Conservation (phyloP, 2,888 invertebrate species). For the Callimorpha dominula region DNA sequence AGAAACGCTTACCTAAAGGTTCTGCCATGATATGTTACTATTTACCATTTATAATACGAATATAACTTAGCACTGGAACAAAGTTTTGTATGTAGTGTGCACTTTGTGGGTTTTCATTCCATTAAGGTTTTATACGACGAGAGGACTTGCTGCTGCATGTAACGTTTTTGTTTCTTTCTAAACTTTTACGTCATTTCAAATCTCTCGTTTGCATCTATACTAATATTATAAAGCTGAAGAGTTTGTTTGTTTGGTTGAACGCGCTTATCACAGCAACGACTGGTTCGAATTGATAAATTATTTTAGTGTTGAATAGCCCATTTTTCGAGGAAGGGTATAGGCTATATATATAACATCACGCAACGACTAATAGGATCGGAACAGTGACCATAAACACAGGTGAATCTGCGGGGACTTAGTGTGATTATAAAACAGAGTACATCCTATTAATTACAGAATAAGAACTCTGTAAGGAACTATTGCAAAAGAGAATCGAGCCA, state of each 20-base stretch:
- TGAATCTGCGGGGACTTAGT: no score
- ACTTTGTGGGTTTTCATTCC: not conserved
- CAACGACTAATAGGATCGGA: no score
- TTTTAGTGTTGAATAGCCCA: no score
- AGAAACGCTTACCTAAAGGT: constrained; percentile 66
- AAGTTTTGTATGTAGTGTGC: constrained; percentile 19
- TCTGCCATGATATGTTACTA: constrained; percentile 68
- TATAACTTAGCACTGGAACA: constrained; percentile 54
- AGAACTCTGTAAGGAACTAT: not conserved
- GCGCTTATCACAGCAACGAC: no score
- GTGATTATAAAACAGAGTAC: not conserved
- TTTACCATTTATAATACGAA: constrained; percentile 55
- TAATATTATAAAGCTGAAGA: no score
- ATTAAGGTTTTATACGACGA: not conserved
- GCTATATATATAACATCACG: no score
- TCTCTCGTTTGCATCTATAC: not conserved
- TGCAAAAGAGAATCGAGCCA: not conserved
- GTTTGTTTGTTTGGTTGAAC: no score
- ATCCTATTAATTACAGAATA: not conserved
- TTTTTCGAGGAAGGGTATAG: no score
- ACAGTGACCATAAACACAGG: no score
- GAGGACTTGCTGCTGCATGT: not conserved
- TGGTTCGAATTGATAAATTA: no score
- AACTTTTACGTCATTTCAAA: not conserved
- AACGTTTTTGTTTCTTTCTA: not conserved